A percentile compares a stretch with the other conserved stretches of the same genome.
Evolutionary conservation across 2,888 invertebrate genomes (phyloP).

Genomic region (Callosobruchus maculatus): DNA sequence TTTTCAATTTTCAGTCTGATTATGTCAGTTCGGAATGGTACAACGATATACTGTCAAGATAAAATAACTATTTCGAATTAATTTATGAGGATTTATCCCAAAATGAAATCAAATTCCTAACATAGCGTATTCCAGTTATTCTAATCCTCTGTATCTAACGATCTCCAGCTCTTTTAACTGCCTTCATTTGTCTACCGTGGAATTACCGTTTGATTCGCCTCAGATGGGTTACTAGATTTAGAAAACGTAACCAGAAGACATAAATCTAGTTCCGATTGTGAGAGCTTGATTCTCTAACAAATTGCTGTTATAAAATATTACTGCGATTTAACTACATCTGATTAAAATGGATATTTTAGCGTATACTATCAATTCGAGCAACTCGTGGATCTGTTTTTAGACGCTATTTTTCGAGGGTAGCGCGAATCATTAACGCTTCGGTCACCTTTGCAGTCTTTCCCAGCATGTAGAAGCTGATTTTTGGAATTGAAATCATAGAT

Average conservation of each 20-base stretch:
- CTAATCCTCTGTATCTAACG: not conserved
- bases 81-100: not conserved
- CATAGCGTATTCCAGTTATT: not conserved
- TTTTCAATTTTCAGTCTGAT: not conserved
- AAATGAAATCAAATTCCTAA: not conserved
- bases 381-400: too few relatives aligned
- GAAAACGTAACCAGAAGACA: not conserved
- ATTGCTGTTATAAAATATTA: not conserved
- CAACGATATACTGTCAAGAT: not conserved
- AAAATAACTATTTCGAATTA: not conserved
- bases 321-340: not conserved
- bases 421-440: too few relatives aligned
- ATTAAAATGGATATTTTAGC: not conserved
- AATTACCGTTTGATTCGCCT: constrained; percentile 1
- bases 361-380: too few relatives aligned
- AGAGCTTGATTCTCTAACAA: not conserved
- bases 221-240: constrained; percentile 1
- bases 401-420: too few relatives aligned
- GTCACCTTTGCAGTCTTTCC: too few relatives aligned
- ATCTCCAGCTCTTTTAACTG: constrained; percentile 22
- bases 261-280: not conserved
- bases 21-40: not conserved
- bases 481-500: too few relatives aligned
- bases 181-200: constrained; percentile 22
- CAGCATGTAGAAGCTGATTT: too few relatives aligned